A percentile compares a stretch with the other conserved stretches of the same genome.
These are phyloP conservation scores for Cheilosia vulpina DNA, from an alignment of 2,888 invertebrate species.

Conservation along the genomic window DNA sequence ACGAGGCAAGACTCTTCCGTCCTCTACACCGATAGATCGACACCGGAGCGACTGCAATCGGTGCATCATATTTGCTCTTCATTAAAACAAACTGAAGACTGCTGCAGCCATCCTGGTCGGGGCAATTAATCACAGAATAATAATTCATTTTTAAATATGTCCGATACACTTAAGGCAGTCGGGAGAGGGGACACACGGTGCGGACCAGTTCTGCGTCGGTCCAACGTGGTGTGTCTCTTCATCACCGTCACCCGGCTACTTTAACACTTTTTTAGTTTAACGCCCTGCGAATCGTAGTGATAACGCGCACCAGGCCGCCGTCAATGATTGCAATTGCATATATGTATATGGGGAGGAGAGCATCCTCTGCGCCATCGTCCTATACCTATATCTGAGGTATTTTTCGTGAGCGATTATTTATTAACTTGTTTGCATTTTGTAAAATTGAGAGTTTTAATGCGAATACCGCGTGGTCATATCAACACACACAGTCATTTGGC, in stretches of 20 bases:
- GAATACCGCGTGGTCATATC: conserved; percentile 72
- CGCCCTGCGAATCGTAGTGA: conserved; percentile 61
- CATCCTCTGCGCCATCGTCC: conserved; percentile 1
- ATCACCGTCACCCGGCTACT: conserved; percentile 63
- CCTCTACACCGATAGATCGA: conserved; percentile 37
- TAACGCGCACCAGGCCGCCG: conserved; percentile 49
- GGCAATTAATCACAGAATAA: conserved; percentile 71
- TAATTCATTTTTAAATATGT: conserved; percentile 68
- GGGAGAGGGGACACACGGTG: conserved; percentile 5
- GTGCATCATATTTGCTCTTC: conserved; percentile 70
- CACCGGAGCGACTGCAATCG: conserved; percentile 42
- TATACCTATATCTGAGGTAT: conserved; percentile 42
- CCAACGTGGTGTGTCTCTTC: conserved; percentile 36
- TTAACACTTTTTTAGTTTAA: conserved; percentile 48
- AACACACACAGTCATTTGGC: conserved; percentile 74
- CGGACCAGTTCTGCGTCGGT: conserved; percentile 29
- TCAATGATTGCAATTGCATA: conserved; percentile 51
- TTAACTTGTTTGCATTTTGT: conserved; percentile 74
- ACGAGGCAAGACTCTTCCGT: conserved; percentile 41
- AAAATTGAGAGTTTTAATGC: conserved; percentile 72
- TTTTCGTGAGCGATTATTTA: conserved; percentile 72
- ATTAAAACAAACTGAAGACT: conserved; percentile 69
- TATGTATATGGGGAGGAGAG: conserved; percentile 2
- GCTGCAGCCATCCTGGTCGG: conserved; percentile 34
- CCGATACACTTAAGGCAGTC: conserved; percentile 41